Base-by-base conservation (phyloP, 2,888 invertebrate species). In the Hirudinaria manillensis region DNA sequence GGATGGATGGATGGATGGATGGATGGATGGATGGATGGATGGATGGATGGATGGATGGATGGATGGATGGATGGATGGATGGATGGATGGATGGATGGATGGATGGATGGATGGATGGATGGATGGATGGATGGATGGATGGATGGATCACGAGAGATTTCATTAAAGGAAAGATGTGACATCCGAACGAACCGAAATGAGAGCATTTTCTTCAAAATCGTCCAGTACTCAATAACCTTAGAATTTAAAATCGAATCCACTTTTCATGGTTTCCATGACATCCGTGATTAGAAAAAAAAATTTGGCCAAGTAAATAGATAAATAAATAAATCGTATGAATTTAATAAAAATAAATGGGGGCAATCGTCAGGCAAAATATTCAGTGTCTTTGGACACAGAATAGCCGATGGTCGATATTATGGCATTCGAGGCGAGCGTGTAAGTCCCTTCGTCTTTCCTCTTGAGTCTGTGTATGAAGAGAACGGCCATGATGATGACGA, bases 361-460 rank as follows among this genome's bases (percentile, higher is more conserved):
- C 27, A 13, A 61, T 24, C 61, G 61, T 65, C 65, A 73, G 7
- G 73, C 73, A 38, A 56, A 73, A 38, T 73, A 73, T 65, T 73
- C 73, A 36, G 27, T 32, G 65, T 51, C n/a, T 61, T 73, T 73
- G 65, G 65, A 34, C 6, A 56, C 27, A 2, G 61, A 34, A 38
- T 65, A 73, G 36, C 56, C 73, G 29, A 24, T 34, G 29, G 73
- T 65, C 19, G 73, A 56, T 27, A 55, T 38, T 51, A 32, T 24
- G 36, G 36, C 21, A 36, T 34, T 34, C n/a, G 56, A 29, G 34
- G 73, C 73, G 3, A 73, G 36, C 16, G 55, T 36, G 65, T 73
- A 73, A 16, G 65, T 36, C 13, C 73, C 73, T 36, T 73, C 73
- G 73, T 73, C 73, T n/a, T 73, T 73, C 19, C 73, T 56, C 34